These are phyloP conservation scores for Brachionus rubens DNA, from an alignment of 1,140 invertebrate species.

Conservation along the genomic window DNA sequence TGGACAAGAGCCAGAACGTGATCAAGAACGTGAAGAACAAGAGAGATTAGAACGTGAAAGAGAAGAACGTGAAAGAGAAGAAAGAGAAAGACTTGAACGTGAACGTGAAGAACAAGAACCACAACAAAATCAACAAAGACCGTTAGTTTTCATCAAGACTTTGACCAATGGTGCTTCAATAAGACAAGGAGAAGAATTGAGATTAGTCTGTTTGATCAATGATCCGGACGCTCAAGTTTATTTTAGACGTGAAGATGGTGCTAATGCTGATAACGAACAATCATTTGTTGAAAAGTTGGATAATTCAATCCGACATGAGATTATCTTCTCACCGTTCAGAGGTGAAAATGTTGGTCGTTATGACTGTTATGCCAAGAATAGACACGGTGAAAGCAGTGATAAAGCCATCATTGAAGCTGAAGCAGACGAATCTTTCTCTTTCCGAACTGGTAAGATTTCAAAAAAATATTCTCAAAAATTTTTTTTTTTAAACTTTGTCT, in stretches of 20 bases:
- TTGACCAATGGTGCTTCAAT: constrained; percentile 14
- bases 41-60: not conserved
- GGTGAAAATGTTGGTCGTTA: not conserved
- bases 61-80: not conserved
- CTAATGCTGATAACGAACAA: not conserved
- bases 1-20: not conserved
- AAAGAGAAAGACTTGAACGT: not conserved
- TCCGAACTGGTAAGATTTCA: constrained; percentile 15
- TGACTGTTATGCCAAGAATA: constrained; percentile 28
- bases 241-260: not conserved
- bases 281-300: not conserved
- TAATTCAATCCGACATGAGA: constrained; percentile 10
- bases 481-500: not conserved
- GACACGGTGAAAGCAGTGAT: constrained; percentile 12
- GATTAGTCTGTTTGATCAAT: constrained; percentile 1
- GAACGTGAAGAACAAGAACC: not conserved
- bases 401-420: not conserved
- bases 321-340: constrained; percentile 5
- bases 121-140: not conserved
- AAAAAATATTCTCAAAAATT: not conserved
- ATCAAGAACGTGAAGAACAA: not conserved
- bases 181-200: not conserved
- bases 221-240: constrained; percentile 10
- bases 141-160: constrained; percentile 20
- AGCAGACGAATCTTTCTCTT: constrained; percentile 7